These are phyloP conservation scores for Stegostoma tigrinum DNA, from an alignment of 2,113 vertebrate genomes.

Conservation along the genomic window DNA sequence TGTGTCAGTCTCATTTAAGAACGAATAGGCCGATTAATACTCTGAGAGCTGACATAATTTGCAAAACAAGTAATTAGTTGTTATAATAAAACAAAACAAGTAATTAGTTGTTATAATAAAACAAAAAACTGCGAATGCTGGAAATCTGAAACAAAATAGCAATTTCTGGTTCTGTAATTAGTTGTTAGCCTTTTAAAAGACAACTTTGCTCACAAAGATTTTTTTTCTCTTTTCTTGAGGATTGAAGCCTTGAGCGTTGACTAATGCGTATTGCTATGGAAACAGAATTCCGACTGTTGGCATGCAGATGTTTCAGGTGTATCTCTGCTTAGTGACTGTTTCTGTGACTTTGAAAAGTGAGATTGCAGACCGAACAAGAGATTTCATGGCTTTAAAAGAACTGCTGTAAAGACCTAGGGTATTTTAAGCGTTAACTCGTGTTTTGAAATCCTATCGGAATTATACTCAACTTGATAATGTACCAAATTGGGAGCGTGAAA, in stretches of 20 bases:
- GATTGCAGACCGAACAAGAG: neutral
- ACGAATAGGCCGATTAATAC: neutral
- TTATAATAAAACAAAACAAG: neutral
- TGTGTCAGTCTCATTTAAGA: neutral
- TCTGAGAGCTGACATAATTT: neutral
- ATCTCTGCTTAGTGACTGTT: neutral
- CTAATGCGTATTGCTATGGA: neutral
- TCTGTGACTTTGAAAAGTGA: neutral
- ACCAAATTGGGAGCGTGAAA: neutral
- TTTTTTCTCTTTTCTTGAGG: constrained; percentile 7
- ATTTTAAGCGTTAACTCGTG: neutral
- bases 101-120: neutral
- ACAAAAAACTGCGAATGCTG: no score
- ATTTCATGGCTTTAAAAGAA: neutral
- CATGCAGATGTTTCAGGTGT: neutral
- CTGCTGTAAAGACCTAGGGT: neutral
- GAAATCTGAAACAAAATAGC: no score
- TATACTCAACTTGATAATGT: neutral
- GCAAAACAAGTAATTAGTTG: neutral
- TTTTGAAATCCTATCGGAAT: neutral
- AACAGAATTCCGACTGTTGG: neutral
- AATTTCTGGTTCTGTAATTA: no score
- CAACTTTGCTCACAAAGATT: neutral
- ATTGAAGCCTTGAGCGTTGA: neutral
- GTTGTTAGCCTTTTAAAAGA: neutral